Percentiles rank a stretch among this genome's conserved stretches.
These are phyloP conservation scores for Psilopsiagon aurifrons DNA, from an alignment of 2,113 vertebrate species.

Conservation along the genomic window DNA sequence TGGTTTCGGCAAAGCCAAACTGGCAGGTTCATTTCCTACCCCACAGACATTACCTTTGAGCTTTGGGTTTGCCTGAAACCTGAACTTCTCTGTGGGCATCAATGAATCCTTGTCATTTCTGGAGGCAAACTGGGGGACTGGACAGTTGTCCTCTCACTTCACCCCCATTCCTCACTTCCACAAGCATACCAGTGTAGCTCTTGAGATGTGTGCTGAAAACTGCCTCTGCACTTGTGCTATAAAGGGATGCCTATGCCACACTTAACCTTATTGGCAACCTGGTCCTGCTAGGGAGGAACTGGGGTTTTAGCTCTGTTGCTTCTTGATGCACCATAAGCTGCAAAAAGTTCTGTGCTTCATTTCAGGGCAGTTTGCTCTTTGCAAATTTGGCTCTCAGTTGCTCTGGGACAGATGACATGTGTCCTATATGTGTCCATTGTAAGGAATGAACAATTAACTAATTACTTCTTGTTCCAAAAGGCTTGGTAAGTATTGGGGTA, in stretches of 20 bases:
- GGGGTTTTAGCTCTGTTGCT: neutral
- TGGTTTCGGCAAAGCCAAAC: neutral
- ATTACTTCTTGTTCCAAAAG: neutral
- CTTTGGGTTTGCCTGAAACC: neutral
- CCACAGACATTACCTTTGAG: neutral
- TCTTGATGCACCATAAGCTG: neutral
- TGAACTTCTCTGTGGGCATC: neutral
- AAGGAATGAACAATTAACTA: neutral
- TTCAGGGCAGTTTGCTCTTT: neutral
- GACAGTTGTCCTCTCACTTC: accelerated
- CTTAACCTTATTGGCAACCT: neutral
- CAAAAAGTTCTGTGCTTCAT: neutral
- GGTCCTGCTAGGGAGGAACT: neutral
- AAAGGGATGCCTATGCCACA: neutral
- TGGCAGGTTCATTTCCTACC: neutral
- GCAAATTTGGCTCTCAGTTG: neutral
- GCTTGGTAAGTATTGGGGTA: neutral
- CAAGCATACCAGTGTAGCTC: accelerated
- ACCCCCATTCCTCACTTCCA: neutral
- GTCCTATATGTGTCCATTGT: neutral
- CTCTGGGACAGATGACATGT: neutral
- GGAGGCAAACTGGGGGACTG: neutral
- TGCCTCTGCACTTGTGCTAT: neutral
- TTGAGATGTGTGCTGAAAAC: neutral
- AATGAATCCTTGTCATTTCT: neutral